Evolutionary conservation across 1,140 invertebrate species (phyloP).

Genomic region (Brachionus plicatilis): DNA sequence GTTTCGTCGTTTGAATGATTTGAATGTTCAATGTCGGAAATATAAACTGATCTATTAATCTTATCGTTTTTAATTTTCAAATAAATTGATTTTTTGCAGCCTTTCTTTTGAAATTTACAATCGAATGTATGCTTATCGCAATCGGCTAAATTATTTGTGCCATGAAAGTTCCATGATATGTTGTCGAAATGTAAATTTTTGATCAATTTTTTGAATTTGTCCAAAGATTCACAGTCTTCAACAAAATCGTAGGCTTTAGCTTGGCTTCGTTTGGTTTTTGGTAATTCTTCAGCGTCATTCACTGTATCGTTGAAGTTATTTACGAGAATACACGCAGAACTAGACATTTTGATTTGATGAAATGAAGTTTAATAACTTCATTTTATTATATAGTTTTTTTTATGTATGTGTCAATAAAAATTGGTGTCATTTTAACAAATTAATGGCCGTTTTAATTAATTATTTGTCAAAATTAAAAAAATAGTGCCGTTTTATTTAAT

Average conservation of each 20-base stretch:
- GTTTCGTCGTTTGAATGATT: conserved; percentile 9
- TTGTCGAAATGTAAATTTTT: conserved; percentile 25
- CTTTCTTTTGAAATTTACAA: not conserved
- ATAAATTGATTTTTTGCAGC: conserved; percentile 9
- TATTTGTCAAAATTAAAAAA: conserved; percentile 2
- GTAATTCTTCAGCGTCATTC: not conserved
- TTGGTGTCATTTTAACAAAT: not conserved
- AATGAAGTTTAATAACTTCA: not conserved
- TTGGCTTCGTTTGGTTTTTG: not conserved
- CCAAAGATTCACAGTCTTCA: conserved; percentile 4
- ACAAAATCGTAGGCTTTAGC: not conserved
- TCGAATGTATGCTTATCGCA: conserved; percentile 18
- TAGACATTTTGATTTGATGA: not conserved
- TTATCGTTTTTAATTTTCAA: not conserved
- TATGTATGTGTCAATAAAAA: not conserved
- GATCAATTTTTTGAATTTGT: not conserved
- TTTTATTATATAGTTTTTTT: not conserved
- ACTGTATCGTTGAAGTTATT: not conserved
- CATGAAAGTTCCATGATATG: not conserved
- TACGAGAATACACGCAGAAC: not conserved
- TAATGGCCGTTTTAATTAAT: conserved; percentile 6
- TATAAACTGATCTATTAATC: not conserved
- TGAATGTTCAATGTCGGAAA: not conserved
- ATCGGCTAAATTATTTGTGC: not conserved
- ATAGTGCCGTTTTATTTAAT: not conserved